Base-by-base conservation (phyloP, 2,113 vertebrate species). In the Perca fluviatilis region DNA sequence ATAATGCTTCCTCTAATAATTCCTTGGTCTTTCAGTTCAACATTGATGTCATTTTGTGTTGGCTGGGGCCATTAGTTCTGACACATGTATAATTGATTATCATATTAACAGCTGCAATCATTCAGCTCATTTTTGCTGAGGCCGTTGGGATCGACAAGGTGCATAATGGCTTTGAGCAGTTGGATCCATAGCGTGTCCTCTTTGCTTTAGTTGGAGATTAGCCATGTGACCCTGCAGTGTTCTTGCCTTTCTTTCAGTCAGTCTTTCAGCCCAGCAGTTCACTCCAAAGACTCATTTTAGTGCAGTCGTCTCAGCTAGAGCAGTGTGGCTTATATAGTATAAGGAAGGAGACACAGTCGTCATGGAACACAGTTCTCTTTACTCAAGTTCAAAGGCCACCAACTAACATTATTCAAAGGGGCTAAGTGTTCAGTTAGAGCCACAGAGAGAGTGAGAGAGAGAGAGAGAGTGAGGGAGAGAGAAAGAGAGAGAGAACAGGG, bases 61-160 rank as follows among this genome's bases (percentile, higher is more conserved):
- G 74, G 85, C 82, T 61, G 66, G 54, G 79, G 85, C 84, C 89
- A 93, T 91, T 93, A 93, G 72, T 77, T 90, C 79, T 92, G 91
- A 92, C 91, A 94, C 83, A 79, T 90, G 88, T 92, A 91, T 87
- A 92, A 94, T 91, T 94, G 89, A 93, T 91, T 92, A 92, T 91
- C 86, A 89, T 79, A 93, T 93, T 93, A 92, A 91, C 82, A 63
- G 80, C 85, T 82, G 74, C 89, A 93, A 93, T 91, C 86, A 81
- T 92, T 89, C 50, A 79, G 50, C 72, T 84, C 66, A 85, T 91
- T 90, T 92, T 87, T 86, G 79, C 87, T 66, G 75, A 69, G 79
- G 67, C 27, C 7, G 18, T 72, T 40, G 54, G 74, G 77, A 90
- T 75, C 36, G 84, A 86, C 86, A 86, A 80, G 74, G 83, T 85